phyloP scores from a whole-genome alignment of 2,797 vertebrate species.

The Myiotriccus ornatus region DNA sequence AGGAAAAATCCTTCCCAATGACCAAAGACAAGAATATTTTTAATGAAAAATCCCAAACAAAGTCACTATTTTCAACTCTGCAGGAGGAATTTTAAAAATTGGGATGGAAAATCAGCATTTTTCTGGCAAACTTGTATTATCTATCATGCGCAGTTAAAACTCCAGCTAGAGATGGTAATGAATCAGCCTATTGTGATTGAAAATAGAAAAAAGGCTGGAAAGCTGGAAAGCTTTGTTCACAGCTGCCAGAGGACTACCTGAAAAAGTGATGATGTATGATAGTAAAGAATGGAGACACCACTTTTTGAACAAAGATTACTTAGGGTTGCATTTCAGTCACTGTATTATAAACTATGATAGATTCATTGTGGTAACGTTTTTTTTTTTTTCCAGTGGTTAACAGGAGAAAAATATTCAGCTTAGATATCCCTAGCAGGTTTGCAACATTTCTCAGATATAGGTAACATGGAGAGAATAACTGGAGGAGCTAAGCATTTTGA shows the following conservation, averaged over 20 bases:
- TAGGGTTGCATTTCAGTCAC: not conserved
- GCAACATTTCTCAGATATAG: not conserved
- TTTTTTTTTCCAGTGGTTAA: not conserved
- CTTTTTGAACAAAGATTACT: not conserved
- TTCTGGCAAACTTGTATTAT: not conserved
- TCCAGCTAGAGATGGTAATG: not conserved
- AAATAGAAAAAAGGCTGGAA: not conserved
- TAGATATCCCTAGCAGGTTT: not conserved
- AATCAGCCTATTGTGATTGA: not conserved
- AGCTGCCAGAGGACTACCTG: not conserved
- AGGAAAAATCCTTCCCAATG: not conserved
- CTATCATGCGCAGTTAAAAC: not conserved
- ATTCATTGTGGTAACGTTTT: conserved; percentile 5
- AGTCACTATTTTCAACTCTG: not conserved
- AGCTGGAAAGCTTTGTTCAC: not conserved
- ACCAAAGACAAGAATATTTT: not conserved
- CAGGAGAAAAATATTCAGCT: not conserved
- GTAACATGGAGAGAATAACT: not conserved
- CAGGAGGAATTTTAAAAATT: not conserved
- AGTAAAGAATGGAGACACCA: not conserved
- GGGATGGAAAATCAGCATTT: not conserved
- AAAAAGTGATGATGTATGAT: not conserved
- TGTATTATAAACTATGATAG: not conserved
- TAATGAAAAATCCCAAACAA: not conserved
- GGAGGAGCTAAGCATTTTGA: not conserved